These are phyloP conservation scores for Chunga burmeisteri DNA, from an alignment of 2,113 vertebrate genomes.

Conservation along the genomic window DNA sequence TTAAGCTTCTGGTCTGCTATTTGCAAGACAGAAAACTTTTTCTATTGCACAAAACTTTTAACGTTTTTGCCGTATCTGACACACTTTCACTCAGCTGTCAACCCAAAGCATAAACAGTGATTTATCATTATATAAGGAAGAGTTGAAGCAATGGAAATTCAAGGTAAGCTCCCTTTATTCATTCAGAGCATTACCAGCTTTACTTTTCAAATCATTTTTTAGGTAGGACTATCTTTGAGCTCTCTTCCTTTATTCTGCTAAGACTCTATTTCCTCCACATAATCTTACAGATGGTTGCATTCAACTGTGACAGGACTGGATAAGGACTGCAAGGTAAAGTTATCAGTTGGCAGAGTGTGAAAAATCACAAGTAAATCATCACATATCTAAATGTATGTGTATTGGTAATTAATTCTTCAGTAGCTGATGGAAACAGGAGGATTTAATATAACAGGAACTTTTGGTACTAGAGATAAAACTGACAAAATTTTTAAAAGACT, in stretches of 20 bases:
- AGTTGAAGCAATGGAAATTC: constrained; percentile 5
- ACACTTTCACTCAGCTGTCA: background rate
- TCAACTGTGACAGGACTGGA: constrained; percentile 60
- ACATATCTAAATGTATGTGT: background rate
- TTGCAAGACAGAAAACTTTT: background rate
- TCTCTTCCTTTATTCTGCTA: constrained; percentile 41
- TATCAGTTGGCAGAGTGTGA: constrained; percentile 26
- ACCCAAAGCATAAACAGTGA: constrained; percentile 12
- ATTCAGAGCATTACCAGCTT: constrained; percentile 33
- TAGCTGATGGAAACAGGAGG: background rate
- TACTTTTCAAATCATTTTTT: constrained; percentile 28
- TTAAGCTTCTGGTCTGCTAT: background rate
- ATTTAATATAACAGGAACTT: background rate
- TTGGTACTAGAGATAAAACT: background rate
- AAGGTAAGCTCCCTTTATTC: constrained; percentile 25
- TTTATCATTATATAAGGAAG: constrained; percentile 32
- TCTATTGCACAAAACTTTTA: constrained; percentile 7
- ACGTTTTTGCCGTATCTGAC: background rate
- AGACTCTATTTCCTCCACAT: constrained; percentile 64
- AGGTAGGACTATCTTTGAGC: constrained; percentile 5
- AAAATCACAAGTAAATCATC: constrained; percentile 40
- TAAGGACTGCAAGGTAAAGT: constrained; percentile 47
- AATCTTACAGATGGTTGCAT: constrained; percentile 63
- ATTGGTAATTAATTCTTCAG: constrained; percentile 2
- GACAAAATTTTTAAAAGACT: background rate